Evolutionary conservation across 2,113 vertebrate species (phyloP), one percentile per base, ranked within the genome.

Genomic region (Lamprotornis superbus): DNA sequence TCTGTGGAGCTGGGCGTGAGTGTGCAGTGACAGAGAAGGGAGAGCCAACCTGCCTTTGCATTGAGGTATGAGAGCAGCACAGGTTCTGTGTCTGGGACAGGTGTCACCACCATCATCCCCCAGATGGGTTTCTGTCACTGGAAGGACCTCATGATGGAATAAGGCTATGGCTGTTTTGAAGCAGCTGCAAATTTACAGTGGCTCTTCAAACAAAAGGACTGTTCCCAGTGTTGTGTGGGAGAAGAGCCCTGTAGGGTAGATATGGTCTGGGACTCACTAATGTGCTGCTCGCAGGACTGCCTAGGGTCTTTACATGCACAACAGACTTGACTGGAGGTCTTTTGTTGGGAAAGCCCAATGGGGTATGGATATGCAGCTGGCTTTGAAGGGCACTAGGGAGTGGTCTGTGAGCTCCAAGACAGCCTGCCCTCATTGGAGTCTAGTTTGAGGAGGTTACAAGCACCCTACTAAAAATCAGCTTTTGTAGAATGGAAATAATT

Each of bases 1-100:
- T 99, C 97, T 99, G 99, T 8, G 99, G 99, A 76, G 99, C 99
- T 1, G 99, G 99, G 39, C 98, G 99, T 74, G 99, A 99, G 88
- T 99, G 99, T 75, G 98, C 99, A 1, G 98, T 99, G 67, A 99
- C 97, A 1, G 99, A 99, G 98, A 99, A 99, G 94, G 99, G 98
- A 73, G 99, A 99, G 39, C 99, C 99, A 68, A 99, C 98, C 93
- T 99, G 99, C 87, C 98, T 99, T 80, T 99, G 99, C 87, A 99
- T 99, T 79, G 99, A 99, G 98, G 99, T 99, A 97, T 70, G 97
- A 59, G 42, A 15, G 22, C 12, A 39, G 50, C 65, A 42, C 24
- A 35, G 57, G 27, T 49, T 39, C 82, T 83, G 52, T 5, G 0
- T 9, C 37, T 61, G 57, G 31, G 21, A 46, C 39, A 44, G 31